phyloP scores from a whole-genome alignment of 2,797 vertebrate genomes.

The Pempheris klunzingeri region DNA sequence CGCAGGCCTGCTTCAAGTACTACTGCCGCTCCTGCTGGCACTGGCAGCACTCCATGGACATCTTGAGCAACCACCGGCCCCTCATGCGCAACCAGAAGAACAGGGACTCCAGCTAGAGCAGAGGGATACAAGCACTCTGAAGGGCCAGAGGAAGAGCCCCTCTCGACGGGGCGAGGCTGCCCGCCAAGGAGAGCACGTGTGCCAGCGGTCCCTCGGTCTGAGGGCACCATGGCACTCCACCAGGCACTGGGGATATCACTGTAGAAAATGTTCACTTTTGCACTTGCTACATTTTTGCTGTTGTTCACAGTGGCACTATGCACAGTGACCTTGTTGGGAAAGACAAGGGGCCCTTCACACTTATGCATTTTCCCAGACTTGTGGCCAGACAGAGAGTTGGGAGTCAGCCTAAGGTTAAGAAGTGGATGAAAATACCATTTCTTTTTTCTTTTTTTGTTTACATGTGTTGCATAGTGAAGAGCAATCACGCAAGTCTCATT shows the following conservation, averaged over 20 bases:
- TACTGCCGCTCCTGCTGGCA: conserved; percentile 99
- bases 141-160: conserved; percentile 68
- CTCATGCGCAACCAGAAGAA: conserved; percentile 99
- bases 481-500: conserved; percentile 92
- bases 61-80: conserved; percentile 96
- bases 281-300: conserved; percentile 98
- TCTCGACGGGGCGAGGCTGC: conserved; percentile 61
- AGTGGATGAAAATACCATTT: conserved; percentile 86
- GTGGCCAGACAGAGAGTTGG: conserved; percentile 87
- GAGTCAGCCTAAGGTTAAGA: conserved; percentile 88
- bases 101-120: conserved; percentile 93
- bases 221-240: conserved; percentile 82
- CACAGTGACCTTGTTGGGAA: conserved; percentile 91
- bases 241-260: conserved; percentile 86
- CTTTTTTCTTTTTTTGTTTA: conserved; percentile 76
- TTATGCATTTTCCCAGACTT: conserved; percentile 93
- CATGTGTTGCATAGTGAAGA: conserved; percentile 95
- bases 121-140: conserved; percentile 47
- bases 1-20: conserved; percentile 98
- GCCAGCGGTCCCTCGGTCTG: conserved; percentile 75
- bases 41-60: conserved; percentile 98
- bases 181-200: conserved; percentile 84
- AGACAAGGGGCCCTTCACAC: conserved; percentile 77
- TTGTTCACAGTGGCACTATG: conserved; percentile 94
- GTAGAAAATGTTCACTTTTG: conserved; percentile 97